Evolutionary conservation across 2,113 vertebrate species (phyloP).

Genomic region (Mionectes macconnelli): DNA sequence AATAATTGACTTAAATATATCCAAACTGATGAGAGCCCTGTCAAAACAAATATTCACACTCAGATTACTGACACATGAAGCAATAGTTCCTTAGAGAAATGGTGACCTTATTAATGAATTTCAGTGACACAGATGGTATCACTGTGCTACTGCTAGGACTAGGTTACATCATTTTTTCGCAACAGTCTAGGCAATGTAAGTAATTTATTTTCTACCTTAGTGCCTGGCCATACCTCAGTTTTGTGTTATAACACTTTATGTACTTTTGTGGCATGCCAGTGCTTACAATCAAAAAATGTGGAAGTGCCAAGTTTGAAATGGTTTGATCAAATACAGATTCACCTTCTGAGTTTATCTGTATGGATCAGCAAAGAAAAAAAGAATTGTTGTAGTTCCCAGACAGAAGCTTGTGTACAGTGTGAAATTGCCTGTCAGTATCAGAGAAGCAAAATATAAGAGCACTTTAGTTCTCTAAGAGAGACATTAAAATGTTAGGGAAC

Average conservation of each 20-base stretch:
- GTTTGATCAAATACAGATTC: neutral
- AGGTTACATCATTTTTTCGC: neutral
- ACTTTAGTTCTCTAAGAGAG: neutral
- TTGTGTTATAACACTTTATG: neutral
- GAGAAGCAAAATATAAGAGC: conserved; percentile 2
- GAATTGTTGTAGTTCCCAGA: neutral
- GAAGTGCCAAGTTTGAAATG: neutral
- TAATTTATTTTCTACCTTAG: neutral
- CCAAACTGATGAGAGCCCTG: neutral
- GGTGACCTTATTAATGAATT: conserved; percentile 11
- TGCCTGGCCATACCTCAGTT: neutral
- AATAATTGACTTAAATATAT: neutral
- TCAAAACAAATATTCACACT: conserved; percentile 3
- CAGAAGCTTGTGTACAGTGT: neutral
- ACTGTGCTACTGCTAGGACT: neutral
- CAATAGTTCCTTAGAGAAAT: neutral
- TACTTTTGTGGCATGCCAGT: neutral
- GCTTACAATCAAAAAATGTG: neutral
- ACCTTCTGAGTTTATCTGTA: neutral
- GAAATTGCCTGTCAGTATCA: conserved; percentile 12
- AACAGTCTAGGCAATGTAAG: neutral
- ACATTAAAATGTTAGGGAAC: conserved; percentile 2
- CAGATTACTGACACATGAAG: neutral
- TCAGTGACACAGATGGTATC: neutral
- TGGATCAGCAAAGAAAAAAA: conserved; percentile 9